Conservation (phyloP, 2,888 invertebrate species). For the Melanophora roralis region DNA sequence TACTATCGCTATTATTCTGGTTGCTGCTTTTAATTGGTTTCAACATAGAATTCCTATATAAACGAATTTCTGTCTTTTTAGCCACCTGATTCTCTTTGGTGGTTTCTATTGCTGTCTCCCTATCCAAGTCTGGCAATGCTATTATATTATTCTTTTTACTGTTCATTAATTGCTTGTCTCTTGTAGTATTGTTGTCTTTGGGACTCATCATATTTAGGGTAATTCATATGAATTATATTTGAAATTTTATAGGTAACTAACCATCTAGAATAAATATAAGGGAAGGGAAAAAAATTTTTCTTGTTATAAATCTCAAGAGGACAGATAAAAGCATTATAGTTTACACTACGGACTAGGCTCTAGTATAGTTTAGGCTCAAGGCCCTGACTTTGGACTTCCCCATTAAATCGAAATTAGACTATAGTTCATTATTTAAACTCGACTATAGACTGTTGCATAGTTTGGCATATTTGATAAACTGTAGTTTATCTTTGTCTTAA, state of each 20-base stretch:
- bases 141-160: slow-evolving; percentile 2
- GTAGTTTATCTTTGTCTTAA: no score
- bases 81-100: not conserved
- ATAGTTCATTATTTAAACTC: no score
- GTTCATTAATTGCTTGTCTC: not conserved
- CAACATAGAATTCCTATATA: slow-evolving; percentile 31
- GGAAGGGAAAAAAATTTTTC: slow-evolving; percentile 13
- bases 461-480: no score
- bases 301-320: no score
- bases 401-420: no score
- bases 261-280: slow-evolving; percentile 23
- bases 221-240: slow-evolving; percentile 1
- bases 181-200: not conserved
- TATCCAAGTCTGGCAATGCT: not conserved
- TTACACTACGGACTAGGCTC: no score
- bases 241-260: not conserved
- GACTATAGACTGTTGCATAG: no score
- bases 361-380: no score
- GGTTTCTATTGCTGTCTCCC: not conserved
- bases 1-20: slow-evolving; percentile 4
- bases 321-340: no score
- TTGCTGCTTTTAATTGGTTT: slow-evolving; percentile 37
- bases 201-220: slow-evolving; percentile 19
- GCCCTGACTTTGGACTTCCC: no score
- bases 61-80: slow-evolving; percentile 1